Evolutionary conservation across 2,113 vertebrate genomes (phyloP).

Genomic region (Bagarius yarrelli): DNA sequence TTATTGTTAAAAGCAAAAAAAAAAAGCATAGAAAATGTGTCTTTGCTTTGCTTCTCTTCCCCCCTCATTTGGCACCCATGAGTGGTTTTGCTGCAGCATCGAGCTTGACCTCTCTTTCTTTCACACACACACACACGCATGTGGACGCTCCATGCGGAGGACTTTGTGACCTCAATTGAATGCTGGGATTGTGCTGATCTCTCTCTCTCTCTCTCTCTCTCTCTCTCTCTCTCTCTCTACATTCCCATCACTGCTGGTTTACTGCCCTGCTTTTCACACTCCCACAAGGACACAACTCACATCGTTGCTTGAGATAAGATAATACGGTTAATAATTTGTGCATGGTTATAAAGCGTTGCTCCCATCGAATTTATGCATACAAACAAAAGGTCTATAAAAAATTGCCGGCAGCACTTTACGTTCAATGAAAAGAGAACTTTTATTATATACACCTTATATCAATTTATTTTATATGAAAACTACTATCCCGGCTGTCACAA

Average conservation of each 20-base stretch:
- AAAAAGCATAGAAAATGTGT: background rate
- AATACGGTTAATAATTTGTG: background rate
- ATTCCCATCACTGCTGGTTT: background rate
- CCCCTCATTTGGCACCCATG: background rate
- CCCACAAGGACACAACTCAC: slow-evolving; percentile 54
- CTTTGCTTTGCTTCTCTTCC: background rate
- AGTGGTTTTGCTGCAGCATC: slow-evolving; percentile 13
- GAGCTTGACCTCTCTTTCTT: background rate
- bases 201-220: background rate
- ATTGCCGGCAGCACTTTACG: background rate
- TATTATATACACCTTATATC: background rate
- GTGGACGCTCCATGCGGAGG: slow-evolving; percentile 20
- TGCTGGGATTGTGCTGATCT: slow-evolving; percentile 44
- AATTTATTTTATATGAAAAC: background rate
- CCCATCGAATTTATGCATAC: background rate
- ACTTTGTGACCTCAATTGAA: slow-evolving; percentile 50
- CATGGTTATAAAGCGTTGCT: background rate
- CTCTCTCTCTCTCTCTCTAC: background rate
- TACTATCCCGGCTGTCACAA: background rate
- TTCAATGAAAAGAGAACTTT: background rate
- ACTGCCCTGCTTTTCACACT: slow-evolving; percentile 29
- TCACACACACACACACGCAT: slow-evolving; percentile 25
- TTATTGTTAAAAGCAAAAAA: background rate
- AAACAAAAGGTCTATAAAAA: background rate
- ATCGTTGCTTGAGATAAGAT: slow-evolving; percentile 11